These are phyloP conservation scores for Archivesica marissinica DNA, from an alignment of 1,140 invertebrate species.

Conservation along the genomic window DNA sequence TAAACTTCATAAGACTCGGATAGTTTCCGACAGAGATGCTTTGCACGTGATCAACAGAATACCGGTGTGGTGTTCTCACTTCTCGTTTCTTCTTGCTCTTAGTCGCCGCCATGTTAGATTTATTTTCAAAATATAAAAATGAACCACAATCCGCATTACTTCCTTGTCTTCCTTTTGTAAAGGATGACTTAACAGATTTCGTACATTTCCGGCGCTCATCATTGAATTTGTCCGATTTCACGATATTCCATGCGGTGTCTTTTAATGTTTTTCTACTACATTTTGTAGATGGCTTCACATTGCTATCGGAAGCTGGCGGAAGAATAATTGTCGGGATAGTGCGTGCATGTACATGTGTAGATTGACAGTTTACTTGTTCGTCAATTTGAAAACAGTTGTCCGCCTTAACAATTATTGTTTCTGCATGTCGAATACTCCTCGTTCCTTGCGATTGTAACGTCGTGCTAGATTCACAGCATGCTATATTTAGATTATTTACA, in stretches of 20 bases:
- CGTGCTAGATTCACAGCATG: background rate
- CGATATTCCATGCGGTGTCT: background rate
- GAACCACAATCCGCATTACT: conserved; percentile 63
- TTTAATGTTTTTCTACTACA: background rate
- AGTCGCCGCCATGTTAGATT: background rate
- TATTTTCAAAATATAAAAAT: conserved; percentile 63
- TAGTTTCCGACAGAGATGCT: conserved; percentile 21
- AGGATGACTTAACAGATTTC: conserved; percentile 16
- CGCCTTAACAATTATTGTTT: background rate
- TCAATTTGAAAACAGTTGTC: background rate
- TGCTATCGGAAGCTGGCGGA: background rate
- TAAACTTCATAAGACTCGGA: conserved; percentile 23
- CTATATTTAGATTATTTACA: background rate
- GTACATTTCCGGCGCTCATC: background rate
- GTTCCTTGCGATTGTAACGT: background rate
- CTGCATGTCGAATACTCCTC: background rate
- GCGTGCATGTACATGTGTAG: background rate
- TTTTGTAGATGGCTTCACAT: background rate
- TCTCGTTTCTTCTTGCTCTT: background rate
- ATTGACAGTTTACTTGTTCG: background rate
- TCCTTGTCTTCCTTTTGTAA: conserved; percentile 31
- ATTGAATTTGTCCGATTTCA: conserved; percentile 1
- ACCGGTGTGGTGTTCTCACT: background rate
- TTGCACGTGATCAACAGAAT: conserved; percentile 42
- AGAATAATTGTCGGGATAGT: background rate